Evolutionary conservation across 1,140 invertebrate genomes (phyloP).

Genomic region (Pectinophora gossypiella): DNA sequence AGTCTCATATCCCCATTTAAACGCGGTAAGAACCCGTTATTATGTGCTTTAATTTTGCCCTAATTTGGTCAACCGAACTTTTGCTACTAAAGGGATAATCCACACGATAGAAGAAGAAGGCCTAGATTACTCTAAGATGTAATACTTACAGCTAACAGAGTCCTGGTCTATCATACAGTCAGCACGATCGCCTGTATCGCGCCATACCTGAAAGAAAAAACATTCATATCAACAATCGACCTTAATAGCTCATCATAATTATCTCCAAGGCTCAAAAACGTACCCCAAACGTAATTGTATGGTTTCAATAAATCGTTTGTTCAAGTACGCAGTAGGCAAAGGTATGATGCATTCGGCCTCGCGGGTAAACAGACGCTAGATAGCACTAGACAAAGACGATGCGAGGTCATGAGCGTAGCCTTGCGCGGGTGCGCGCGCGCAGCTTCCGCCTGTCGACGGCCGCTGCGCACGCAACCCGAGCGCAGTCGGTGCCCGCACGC

Average conservation of each 20-base stretch:
- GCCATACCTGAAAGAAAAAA: constrained; percentile 47
- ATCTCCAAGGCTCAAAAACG: constrained; percentile 39
- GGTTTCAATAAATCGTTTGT: constrained; percentile 57
- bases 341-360: constrained; percentile 70
- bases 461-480: constrained; percentile 28
- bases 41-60: no score
- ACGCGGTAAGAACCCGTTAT: no score
- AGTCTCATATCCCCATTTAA: no score
- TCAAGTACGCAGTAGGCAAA: constrained; percentile 45
- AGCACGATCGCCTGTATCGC: constrained; percentile 41
- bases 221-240: neutral
- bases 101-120: no score
- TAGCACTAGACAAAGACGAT: constrained; percentile 72
- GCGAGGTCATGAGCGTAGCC: constrained; percentile 73
- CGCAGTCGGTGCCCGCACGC: constrained; percentile 38
- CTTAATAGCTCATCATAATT: constrained; percentile 16
- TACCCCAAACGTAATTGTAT: constrained; percentile 37
- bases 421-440: constrained; percentile 66
- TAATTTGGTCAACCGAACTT: no score
- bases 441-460: constrained; percentile 63
- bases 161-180: constrained; percentile 37
- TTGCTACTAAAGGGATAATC: no score
- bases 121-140: no score
- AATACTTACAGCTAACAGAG: constrained; percentile 53
- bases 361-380: constrained; percentile 71